Base-by-base conservation (phyloP, 2,888 invertebrate genomes). In the Tiphia femorata region DNA sequence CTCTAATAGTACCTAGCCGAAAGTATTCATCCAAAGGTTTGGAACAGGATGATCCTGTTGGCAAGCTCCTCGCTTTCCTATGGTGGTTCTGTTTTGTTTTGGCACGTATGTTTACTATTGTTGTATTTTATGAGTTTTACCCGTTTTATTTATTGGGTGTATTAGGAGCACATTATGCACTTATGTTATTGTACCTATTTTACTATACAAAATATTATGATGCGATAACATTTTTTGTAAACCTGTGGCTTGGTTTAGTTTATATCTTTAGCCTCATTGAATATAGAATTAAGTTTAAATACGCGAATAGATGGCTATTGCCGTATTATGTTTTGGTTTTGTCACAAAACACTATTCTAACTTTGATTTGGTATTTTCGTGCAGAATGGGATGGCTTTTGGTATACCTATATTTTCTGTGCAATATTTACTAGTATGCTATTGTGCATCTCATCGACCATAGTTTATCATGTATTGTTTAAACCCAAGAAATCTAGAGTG, bases 181-280 rank as follows among this genome's bases (percentile, higher is more conserved):
- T 91, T 2, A 90, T 91, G 86, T 79, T 92, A 37, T 79, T 87
- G 7, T 88, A 91, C 63, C 82, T 93, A 46, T 87, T 90, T 62
- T 85, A 87, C 67, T 89, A 91, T 58, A 89, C 90, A 1, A 88
- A 89, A 63, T 92, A 91, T 80, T 90, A 90, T 73, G 79, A 82
- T 16, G 55, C 69, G 0, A 78, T 78, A 19, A 82, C 78, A 3
- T 71, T 80, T 46, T 75, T 77, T 25, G 75, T 83, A 10, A 80
- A 79, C 51, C 76, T 92, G 58, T 90, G 92, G 77, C 86, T 93
- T 14, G 91, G 91, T 10, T 88, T 92, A 66, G 86, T 93, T 60
- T 93, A 91, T 75, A 86, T 92, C 49, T 91, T 93, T 78, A 90
- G 91, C 73, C 85, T 93, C 38, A 89, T 94, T 76, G 94, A 94